Base-by-base conservation (phyloP, 2,113 vertebrate genomes). In the Menidia beryllina region DNA sequence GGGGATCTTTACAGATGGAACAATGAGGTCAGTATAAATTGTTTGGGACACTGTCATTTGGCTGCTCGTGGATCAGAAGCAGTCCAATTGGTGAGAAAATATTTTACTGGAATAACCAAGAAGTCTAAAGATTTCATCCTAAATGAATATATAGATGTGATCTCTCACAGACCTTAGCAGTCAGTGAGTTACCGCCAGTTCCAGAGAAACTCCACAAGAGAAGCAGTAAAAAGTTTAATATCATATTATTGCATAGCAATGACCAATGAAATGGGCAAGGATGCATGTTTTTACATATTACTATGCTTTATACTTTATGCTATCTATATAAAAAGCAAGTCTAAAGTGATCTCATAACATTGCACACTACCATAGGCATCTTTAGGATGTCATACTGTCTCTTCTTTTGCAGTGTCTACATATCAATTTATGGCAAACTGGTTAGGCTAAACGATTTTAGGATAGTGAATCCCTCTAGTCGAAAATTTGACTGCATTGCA, bases 11-110 rank as follows among this genome's bases (percentile, higher is more conserved):
- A 84, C 75, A 81, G 79, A 62, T 69, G 57, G 77, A 87, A 89
- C 79, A 86, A 89, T 84, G 74, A 83, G 76, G 75, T 86, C 81
- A 82, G 83, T 86, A 74, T 84, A 83, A 87, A 87, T 75, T 80
- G 72, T 75, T 62, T 63, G 75, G 72, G 77, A 69, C 78, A 43
- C 77, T 77, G 72, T 77, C 76, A 71, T 83, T 79, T 74, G 72
- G 79, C 67, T 61, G 56, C 79, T 72, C 75, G 51, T 34, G 78
- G 74, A 77, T 86, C 65, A 76, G 53, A 58, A 27, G 58, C 8
- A 36, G 81, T 84, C 63, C 69, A 45, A 26, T 60, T 54, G 56
- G 80, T 72, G 73, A 77, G 54, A 76, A 56, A n/a, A 3, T 63
- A 82, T 85, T 59, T 67, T 69, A 71, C 54, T 61, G 64, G 47